These are phyloP conservation scores for Pagrus major DNA, from an alignment of 2,113 vertebrate genomes.

Conservation along the genomic window DNA sequence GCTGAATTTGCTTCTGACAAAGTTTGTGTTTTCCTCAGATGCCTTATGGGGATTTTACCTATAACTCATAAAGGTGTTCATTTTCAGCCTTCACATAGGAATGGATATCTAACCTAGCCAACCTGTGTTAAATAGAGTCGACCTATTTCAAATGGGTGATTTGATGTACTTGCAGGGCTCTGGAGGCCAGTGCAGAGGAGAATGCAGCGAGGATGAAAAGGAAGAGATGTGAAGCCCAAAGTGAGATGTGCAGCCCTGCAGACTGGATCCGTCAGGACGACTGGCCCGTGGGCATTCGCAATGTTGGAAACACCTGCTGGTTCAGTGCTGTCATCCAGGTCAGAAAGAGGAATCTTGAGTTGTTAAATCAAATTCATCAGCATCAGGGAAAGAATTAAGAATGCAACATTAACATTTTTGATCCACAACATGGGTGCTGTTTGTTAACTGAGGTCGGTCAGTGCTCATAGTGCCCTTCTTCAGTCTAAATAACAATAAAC, in stretches of 20 bases:
- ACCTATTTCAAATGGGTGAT: neutral
- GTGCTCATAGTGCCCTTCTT: neutral
- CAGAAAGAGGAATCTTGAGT: constrained; percentile 4
- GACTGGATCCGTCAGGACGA: constrained; percentile 91
- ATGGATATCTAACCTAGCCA: neutral
- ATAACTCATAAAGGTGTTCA: neutral
- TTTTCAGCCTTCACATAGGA: neutral
- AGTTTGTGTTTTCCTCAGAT: constrained; percentile 2
- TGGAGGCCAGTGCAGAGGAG: constrained; percentile 85
- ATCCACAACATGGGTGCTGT: neutral
- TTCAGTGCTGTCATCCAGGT: constrained; percentile 99
- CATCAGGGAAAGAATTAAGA: neutral
- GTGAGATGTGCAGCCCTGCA: constrained; percentile 86
- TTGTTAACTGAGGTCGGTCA: neutral
- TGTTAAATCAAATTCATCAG: neutral
- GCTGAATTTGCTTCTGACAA: neutral
- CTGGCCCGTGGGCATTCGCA: constrained; percentile 96
- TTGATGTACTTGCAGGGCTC: constrained; percentile 77
- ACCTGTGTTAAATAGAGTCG: neutral
- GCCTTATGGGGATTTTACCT: neutral
- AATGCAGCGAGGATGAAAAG: constrained; percentile 89
- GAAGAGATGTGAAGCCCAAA: constrained; percentile 91
- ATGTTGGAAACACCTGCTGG: constrained; percentile 98
- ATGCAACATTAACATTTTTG: neutral
- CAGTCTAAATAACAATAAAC: neutral